Conservation (phyloP, 1,140 invertebrate genomes). For the Bombus turneri region DNA sequence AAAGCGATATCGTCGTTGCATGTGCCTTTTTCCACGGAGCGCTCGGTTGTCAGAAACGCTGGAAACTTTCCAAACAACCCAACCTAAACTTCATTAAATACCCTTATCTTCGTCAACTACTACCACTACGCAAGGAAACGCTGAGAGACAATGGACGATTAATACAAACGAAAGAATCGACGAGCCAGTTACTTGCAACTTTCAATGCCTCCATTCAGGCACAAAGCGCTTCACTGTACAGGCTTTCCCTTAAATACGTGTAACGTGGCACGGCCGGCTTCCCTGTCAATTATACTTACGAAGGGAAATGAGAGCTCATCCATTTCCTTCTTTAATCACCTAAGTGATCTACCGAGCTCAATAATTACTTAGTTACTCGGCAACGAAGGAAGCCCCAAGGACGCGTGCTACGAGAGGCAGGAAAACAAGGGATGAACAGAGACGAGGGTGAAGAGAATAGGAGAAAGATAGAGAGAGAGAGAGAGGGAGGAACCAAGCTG, state of each 20-base stretch:
- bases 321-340: slow-evolving; percentile 60
- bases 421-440: neutral
- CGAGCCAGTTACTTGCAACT: neutral
- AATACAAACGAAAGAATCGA: neutral
- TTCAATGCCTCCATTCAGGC: neutral
- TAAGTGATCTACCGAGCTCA: slow-evolving; percentile 50
- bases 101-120: neutral
- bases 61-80: neutral
- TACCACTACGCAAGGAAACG: neutral
- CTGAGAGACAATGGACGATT: neutral
- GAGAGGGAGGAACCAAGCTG: neutral
- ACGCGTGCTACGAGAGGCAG: neutral
- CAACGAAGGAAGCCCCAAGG: neutral
- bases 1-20: no score
- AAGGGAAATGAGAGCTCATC: slow-evolving; percentile 20
- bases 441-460: neutral
- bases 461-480: no score
- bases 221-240: no score
- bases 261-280: neutral
- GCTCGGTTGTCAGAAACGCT: neutral
- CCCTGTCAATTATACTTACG: neutral
- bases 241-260: neutral
- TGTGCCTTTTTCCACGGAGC: no score
- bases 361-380: slow-evolving; percentile 31
- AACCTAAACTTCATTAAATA: neutral